phyloP scores from a whole-genome alignment of 2,797 vertebrate species.

The Galago senegalensis region DNA sequence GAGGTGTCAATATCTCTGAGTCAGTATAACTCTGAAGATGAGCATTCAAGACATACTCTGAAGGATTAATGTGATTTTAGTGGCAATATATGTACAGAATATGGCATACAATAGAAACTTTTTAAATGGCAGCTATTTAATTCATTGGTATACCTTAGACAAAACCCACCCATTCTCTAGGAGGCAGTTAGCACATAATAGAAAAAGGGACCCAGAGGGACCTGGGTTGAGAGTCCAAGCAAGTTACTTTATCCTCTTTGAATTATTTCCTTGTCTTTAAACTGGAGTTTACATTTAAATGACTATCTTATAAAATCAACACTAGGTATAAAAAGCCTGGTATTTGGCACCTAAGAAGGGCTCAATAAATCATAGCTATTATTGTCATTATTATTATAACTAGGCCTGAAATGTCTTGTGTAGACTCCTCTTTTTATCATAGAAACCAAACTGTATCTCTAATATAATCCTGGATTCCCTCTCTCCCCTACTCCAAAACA shows the following conservation, averaged over 20 bases:
- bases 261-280: constrained; percentile 22
- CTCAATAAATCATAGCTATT: background rate
- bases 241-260: background rate
- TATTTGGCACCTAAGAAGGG: background rate
- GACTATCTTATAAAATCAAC: background rate
- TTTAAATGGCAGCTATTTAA: background rate
- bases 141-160: background rate
- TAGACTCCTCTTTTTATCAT: background rate
- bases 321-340: background rate
- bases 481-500: background rate
- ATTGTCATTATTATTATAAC: background rate
- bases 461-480: background rate
- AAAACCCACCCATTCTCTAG: background rate
- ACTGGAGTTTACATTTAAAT: constrained; percentile 24
- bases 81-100: background rate
- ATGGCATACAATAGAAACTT: background rate
- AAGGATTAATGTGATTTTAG: background rate
- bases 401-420: background rate
- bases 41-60: background rate
- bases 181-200: background rate
- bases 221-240: background rate
- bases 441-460: background rate
- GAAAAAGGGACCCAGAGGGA: background rate
- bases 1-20: background rate
- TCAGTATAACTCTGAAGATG: background rate